Base-by-base conservation (phyloP, 2,888 invertebrate species). In the Palloptera scutellata region DNA sequence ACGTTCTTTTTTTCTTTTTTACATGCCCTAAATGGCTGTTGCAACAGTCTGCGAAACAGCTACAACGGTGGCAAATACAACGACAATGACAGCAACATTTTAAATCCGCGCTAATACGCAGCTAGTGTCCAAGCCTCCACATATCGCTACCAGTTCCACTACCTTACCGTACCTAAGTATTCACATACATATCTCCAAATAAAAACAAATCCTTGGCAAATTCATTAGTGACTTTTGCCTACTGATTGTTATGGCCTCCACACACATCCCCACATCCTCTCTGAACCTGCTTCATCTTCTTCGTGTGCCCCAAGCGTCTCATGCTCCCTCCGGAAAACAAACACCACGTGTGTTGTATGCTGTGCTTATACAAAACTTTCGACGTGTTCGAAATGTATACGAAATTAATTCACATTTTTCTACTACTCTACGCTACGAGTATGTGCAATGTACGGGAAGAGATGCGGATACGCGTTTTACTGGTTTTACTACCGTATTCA, bases 371-470 rank as follows among this genome's bases (percentile, higher is more conserved):
- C 59, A 62, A 79, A 75, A 30, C 6, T 73, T 75, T 73, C 79
- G 76, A 79, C 79, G 76, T 81, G 79, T 78, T 78, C 75, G 43
- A 57, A 54, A 60, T 73, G 73, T 70, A 70, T 73, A 75, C 74
- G 77, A 81, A 82, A 81, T 79, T 80, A 81, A 81, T 80, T 77
- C 74, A 74, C 72, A 64, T 73, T 71, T 72, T 69, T 67, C 58
- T 59, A 52, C 60, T 30, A n/a, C n/a, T n/a, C n/a, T n/a, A n/a
- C n/a, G n/a, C n/a, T n/a, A n/a, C n/a, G n/a, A n/a, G n/a, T n/a
- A 30, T 30, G 30, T 30, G 6, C 30, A 30, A 6, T 2, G 6
- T 4, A 30, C 30, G 30, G 30, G 30, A 30, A 30, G 6, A 6
- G 30, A 30, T 30, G 6, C 30, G 6, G 30, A 30, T 30, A 30